Evolutionary conservation across 1,140 invertebrate genomes (phyloP).

Genomic region (Radopholus similis): DNA sequence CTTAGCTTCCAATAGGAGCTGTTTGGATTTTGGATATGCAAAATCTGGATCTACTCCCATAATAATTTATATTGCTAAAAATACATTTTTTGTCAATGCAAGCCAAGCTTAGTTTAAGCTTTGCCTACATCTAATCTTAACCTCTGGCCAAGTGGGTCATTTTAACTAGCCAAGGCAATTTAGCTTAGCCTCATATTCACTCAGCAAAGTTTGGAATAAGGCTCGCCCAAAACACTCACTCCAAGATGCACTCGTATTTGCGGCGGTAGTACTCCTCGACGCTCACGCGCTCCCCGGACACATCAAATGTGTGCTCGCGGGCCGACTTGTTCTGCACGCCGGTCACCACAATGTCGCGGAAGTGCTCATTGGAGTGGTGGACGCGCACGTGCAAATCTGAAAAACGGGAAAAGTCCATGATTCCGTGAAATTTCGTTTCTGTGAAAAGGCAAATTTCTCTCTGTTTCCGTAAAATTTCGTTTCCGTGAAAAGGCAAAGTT

Average conservation of each 20-base stretch:
- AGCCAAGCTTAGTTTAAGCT: too few species aligned
- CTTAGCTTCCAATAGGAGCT: too few species aligned
- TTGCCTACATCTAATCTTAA: too few species aligned
- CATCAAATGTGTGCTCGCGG: constrained; percentile 6
- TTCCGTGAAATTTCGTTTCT: background rate
- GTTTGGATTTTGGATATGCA: too few species aligned
- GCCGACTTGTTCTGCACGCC: constrained; percentile 21
- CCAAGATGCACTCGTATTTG: constrained; percentile 16
- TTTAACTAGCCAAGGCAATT: too few species aligned
- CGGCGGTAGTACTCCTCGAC: constrained; percentile 19
- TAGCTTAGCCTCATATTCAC: too few species aligned
- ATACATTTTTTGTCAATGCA: too few species aligned
- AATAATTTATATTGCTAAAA: too few species aligned
- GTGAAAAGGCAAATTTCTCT: background rate
- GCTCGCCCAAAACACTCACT: constrained; percentile 16
- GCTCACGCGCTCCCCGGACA: constrained; percentile 18
- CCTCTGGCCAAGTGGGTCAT: too few species aligned
- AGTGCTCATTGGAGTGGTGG: constrained; percentile 8
- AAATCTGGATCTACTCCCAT: too few species aligned
- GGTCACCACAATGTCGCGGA: constrained; percentile 13
- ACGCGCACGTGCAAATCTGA: constrained; percentile 25
- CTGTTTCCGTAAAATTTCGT: background rate
- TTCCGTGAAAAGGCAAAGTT: background rate
- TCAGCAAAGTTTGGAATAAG: too few species aligned
- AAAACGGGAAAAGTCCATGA: background rate